Evolutionary conservation across 1,140 invertebrate species (phyloP), one percentile per base, ranked within the genome.

Genomic region (Ganaspis sp.): DNA sequence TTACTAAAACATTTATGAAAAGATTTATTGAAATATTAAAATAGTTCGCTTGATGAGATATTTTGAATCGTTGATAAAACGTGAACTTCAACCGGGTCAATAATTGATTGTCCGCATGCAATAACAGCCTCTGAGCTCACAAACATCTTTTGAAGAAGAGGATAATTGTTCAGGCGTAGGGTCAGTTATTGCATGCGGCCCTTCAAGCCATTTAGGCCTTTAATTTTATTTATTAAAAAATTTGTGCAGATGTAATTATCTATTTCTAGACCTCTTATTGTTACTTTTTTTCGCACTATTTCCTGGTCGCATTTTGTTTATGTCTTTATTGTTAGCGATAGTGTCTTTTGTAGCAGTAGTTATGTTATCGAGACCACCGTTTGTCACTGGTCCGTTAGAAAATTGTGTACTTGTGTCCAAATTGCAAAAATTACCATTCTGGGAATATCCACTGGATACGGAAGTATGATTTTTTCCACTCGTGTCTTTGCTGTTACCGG

Each of bases 181-280:
- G n/a, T n/a, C n/a, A n/a, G n/a, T n/a, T n/a, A n/a, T n/a, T n/a
- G n/a, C n/a, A n/a, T n/a, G n/a, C n/a, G n/a, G n/a, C n/a, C n/a
- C n/a, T n/a, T n/a, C n/a, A n/a, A 34, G 29, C 29, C 29, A 6
- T 6, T 34, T 34, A 34, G 29, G 29, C 29, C 29, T 34, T 34
- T 34, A 34, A 3, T 34, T 34, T 34, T 34, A 34, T 34, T 34
- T 34, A 34, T 34, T 34, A 34, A 34, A 3, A 6, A 15, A 12
- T 15, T 45, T 45, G n/a, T 45, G n/a, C 4, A 45, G 12, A 4
- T 49, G 5, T 8, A 29, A 15, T 64, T 94, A 95, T 90, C 94
- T 93, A 87, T 94, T 94, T 85, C 94, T 93, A 9, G 94, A 93
- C 90, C 94, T 93, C 85, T 95, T 95, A 83, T 93, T 94, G 85